Conservation (phyloP, 2,797 vertebrate genomes). For the Lemur catta region DNA sequence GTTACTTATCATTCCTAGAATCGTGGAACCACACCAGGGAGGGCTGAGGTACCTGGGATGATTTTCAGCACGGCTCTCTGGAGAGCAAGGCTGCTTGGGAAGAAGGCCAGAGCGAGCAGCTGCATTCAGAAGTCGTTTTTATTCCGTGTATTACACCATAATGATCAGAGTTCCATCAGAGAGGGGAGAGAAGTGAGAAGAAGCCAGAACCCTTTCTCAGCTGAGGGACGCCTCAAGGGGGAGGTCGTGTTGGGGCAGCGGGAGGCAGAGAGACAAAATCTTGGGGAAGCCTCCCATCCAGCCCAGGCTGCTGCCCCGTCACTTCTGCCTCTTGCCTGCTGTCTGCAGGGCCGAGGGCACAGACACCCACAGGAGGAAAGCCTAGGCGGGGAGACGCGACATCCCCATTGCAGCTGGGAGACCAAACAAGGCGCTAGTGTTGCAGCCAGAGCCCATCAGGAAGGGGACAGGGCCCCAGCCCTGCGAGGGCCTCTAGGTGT, state of each 20-base stretch:
- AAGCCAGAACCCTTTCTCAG: background rate
- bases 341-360: background rate
- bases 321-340: background rate
- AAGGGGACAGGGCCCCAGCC: background rate
- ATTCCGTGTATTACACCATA: background rate
- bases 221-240: background rate
- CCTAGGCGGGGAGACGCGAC: background rate
- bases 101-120: background rate
- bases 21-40: background rate
- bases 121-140: background rate
- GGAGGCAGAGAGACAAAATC: background rate
- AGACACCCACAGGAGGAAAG: background rate
- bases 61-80: background rate
- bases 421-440: fast-evolving
- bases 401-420: background rate
- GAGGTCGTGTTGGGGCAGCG: no score
- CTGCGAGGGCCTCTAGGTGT: slow-evolving; percentile 73
- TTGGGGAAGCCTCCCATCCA: background rate
- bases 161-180: background rate
- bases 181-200: background rate
- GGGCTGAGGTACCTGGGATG: background rate
- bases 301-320: background rate
- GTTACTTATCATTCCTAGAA: background rate
- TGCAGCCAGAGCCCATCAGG: fast-evolving
- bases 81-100: background rate